Evolutionary conservation across 2,888 invertebrate genomes (phyloP).

Genomic region (Ligdia adustata): DNA sequence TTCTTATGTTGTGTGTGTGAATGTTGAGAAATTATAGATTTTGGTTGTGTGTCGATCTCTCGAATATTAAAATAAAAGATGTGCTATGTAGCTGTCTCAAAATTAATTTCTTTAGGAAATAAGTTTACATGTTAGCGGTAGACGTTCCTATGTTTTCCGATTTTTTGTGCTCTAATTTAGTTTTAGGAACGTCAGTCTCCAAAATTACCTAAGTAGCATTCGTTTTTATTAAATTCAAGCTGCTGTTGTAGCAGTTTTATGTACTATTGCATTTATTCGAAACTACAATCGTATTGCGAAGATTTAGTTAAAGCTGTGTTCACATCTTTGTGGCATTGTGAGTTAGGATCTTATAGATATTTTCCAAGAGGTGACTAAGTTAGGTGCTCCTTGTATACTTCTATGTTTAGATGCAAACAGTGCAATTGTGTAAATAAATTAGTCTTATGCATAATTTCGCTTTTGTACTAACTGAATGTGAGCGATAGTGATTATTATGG

Average conservation of each 20-base stretch:
- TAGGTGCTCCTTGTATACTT: slow-evolving; percentile 65
- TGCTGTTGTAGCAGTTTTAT: slow-evolving; percentile 4
- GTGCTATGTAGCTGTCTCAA: slow-evolving; percentile 6
- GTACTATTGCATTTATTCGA: slow-evolving; percentile 30
- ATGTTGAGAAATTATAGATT: slow-evolving; percentile 1
- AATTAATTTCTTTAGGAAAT: background rate
- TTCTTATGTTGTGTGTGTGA: too few species aligned
- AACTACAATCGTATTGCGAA: background rate
- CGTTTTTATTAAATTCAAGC: background rate
- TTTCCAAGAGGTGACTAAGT: slow-evolving; percentile 41
- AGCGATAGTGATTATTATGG: slow-evolving; percentile 35
- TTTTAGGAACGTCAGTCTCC: slow-evolving; percentile 28
- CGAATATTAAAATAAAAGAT: slow-evolving; percentile 38
- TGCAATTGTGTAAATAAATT: slow-evolving; percentile 56
- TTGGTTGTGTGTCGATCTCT: slow-evolving; percentile 65
- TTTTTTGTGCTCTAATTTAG: slow-evolving; percentile 19
- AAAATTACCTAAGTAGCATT: slow-evolving; percentile 13
- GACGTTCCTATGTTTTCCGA: slow-evolving; percentile 36
- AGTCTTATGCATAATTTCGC: slow-evolving; percentile 36
- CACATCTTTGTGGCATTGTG: background rate
- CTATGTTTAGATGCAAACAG: slow-evolving; percentile 45
- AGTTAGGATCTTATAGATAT: slow-evolving; percentile 3
- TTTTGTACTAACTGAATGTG: slow-evolving; percentile 38
- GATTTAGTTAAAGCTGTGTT: background rate
- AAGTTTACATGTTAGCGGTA: slow-evolving; percentile 27